Evolutionary conservation across 2,797 vertebrate species (phyloP), one percentile per base, ranked within the genome.

Genomic region (Tenualosa thibaudeaui): DNA sequence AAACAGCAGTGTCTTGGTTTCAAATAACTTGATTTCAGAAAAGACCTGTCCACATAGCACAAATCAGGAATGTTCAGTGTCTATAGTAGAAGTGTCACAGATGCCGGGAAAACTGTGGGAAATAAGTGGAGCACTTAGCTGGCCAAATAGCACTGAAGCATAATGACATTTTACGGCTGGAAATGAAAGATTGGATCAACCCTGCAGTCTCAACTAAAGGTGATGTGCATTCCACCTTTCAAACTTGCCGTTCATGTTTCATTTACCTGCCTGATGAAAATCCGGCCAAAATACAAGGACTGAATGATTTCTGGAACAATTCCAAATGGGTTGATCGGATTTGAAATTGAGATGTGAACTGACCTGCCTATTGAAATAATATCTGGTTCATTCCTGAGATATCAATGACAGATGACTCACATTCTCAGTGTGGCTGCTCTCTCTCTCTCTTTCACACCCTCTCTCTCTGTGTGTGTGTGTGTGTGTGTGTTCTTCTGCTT

Each of bases 161-260:
- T 78, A 46, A 78, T 43, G 71, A 78, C 71, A 78, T 78, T 43
- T 78, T 78, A 46, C 1, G 71, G 19, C 37, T 78, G 40, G 19
- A 78, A 78, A 40, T 46, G 71, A 78, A 22, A 22, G 37, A 78
- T 78, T 78, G 71, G 19, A 43, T 78, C 37, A 4, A 40, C 71
- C 40, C 71, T 6, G 43, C 7, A 78, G 40, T n/a, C 40, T 78
- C 40, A 78, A 22, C 37, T 43, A 13, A 46, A 10, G 71, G 12
- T n/a, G 71, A 78, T 78, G 40, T 43, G 71, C 71, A 78, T 46
- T 71, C 26, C 65, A 71, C 71, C 71, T 78, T 46, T 43, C 71
- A 43, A 78, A 78, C 71, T 78, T 78, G 40, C 37, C 7, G 40
- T 78, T 43, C 71, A 19, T 78, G 71, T 78, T 46, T 78, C 37